Evolutionary conservation across 2,888 invertebrate genomes (phyloP), one percentile per base, ranked within the genome.

Genomic region (Clusia tigrina): DNA sequence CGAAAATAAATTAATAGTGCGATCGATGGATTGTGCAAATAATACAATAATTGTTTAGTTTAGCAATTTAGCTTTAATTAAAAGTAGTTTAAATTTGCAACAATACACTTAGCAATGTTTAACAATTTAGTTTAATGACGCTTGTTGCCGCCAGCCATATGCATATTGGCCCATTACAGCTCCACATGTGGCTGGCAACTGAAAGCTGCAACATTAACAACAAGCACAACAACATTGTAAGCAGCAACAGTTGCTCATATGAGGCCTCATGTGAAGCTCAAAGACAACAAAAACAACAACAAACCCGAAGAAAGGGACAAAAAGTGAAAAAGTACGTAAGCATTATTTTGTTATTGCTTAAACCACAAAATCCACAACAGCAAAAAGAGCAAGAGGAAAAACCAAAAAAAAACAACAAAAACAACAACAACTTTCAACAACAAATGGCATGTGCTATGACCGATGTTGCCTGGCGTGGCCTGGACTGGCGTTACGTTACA

Each of bases 401-500:
- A 42, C 10, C 10, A 5, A 15, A 42, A 42, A 42, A 42, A 20
- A 56, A 58, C 2, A 57, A 22, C 57, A 42, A 5, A 38, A 18
- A 54, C 65, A 65, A 63, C 63, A 65, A 24, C 60, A 46, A 10
- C n/a, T n/a, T n/a, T n/a, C 54, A 57, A 59, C 46, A 42, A 53
- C 57, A 9, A 58, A 61, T 64, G 62, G 65, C 62, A 55, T 65
- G 65, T 61, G 62, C 65, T 56, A 58, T 59, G 62, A 58, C 59
- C 65, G 52, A 58, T 58, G 58, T 58, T 2, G 32, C n/a, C n/a
- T n/a, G n/a, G n/a, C n/a, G n/a, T n/a, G n/a, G n/a, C n/a, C n/a
- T n/a, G n/a, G n/a, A n/a, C 32, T 58, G 58, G 58, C 58, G 58
- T 58, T 52, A 58, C 62, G 56, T 67, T 64, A 69, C 67, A 67